Percentiles rank a stretch among this genome's conserved stretches.
phyloP scores from a whole-genome alignment of 2,113 vertebrate genomes.

The Glareola pratincola region DNA sequence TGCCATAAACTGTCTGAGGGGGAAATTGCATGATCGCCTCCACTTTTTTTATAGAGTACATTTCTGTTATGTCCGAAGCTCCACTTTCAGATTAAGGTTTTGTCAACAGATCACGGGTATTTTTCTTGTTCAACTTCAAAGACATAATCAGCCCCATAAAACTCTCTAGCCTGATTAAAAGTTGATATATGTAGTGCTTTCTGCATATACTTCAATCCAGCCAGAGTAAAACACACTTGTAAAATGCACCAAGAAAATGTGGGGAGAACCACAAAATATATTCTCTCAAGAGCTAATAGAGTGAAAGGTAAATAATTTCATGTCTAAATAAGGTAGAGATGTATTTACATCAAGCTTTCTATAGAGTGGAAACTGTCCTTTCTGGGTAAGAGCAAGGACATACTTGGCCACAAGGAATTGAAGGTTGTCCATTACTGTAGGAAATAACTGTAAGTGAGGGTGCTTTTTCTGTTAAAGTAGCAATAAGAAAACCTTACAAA shows the following conservation, averaged over 20 bases:
- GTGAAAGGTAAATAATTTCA: not conserved
- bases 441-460: not conserved
- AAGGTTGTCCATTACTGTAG: not conserved
- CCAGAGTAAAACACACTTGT: not conserved
- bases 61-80: not conserved
- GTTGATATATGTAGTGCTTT: fast-evolving
- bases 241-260: not conserved
- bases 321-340: not conserved
- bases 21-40: not conserved
- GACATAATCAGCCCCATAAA: not conserved
- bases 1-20: not conserved
- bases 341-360: not conserved
- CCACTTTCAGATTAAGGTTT: not conserved
- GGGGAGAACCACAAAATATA: not conserved
- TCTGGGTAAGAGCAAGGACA: not conserved
- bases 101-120: not conserved
- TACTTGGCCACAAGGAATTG: not conserved
- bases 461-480: not conserved
- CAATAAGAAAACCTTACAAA: not conserved
- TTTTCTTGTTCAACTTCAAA: not conserved
- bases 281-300: not conserved
- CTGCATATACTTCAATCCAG: not conserved
- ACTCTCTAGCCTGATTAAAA: not conserved
- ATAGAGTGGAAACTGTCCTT: not conserved
- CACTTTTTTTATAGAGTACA: not conserved